Evolutionary conservation across 2,888 invertebrate genomes (phyloP).

Genomic region (Parelbella ahira): DNA sequence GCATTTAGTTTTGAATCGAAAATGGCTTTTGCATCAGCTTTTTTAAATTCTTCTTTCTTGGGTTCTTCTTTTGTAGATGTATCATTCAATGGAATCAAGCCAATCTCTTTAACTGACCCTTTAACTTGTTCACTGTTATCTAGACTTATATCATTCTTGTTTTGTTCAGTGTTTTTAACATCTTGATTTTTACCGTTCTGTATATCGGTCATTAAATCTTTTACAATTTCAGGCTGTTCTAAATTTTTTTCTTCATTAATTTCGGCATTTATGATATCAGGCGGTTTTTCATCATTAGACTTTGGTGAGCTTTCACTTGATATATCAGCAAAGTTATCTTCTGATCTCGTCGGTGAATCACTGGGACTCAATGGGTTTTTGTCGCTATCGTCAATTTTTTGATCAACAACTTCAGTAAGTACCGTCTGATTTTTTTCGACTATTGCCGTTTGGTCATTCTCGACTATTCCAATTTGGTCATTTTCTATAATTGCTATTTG

Average conservation of each 20-base stretch:
- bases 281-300: constrained; percentile 31
- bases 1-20: constrained; percentile 40
- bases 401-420: too few species aligned
- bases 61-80: constrained; percentile 28
- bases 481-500: too few species aligned
- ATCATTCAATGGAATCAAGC: constrained; percentile 1
- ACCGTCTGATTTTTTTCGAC: too few species aligned
- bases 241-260: constrained; percentile 10
- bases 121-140: constrained; percentile 8
- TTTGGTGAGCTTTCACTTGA: constrained; percentile 59
- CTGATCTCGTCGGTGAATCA: constrained; percentile 57
- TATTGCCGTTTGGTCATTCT: too few species aligned
- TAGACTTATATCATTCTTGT: too few species aligned
- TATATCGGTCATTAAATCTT: constrained; percentile 12
- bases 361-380: constrained; percentile 29
- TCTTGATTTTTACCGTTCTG: constrained; percentile 13
- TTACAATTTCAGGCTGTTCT: constrained; percentile 15
- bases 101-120: constrained; percentile 4
- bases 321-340: constrained; percentile 62
- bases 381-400: constrained; percentile 36
- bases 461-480: too few species aligned
- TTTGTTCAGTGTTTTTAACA: not conserved
- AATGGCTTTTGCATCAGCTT: constrained; percentile 37
- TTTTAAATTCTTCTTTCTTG: constrained; percentile 44
- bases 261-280: constrained; percentile 23